phyloP scores from a whole-genome alignment of 2,888 invertebrate genomes.

The Sphaeridia pumilis region DNA sequence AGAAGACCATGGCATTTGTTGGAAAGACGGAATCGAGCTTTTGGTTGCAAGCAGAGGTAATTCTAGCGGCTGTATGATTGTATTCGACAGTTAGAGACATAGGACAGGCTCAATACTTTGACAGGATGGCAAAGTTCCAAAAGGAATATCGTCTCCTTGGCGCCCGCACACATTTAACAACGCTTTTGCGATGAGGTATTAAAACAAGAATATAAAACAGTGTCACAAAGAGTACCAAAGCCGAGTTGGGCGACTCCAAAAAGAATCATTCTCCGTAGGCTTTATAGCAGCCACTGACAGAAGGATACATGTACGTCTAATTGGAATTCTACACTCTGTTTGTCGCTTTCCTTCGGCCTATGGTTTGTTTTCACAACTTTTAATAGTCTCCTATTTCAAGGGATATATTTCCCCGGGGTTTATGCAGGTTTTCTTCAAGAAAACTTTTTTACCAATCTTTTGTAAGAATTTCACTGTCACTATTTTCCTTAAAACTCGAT shows the following conservation, averaged over 20 bases:
- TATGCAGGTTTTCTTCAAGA: too few relatives aligned
- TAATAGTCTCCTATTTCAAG: conserved; percentile 5
- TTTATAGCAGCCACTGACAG: neutral
- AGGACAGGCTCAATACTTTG: neutral
- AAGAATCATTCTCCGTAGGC: neutral
- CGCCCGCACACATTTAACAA: too few relatives aligned
- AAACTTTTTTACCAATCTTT: too few relatives aligned
- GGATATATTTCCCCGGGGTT: neutral
- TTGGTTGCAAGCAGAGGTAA: neutral
- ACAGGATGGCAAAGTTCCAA: neutral
- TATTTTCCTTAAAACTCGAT: too few relatives aligned
- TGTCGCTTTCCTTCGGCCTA: neutral
- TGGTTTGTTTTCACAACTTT: conserved; percentile 14
- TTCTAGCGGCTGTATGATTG: neutral
- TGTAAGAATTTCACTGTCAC: too few relatives aligned
- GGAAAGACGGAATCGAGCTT: neutral
- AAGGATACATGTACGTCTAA: too few relatives aligned
- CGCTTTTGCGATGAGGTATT: neutral
- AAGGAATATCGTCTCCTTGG: too few relatives aligned
- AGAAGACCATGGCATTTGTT: neutral
- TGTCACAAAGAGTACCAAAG: too few relatives aligned
- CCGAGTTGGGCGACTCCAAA: neutral
- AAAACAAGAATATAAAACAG: neutral
- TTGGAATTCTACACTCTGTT: conserved; percentile 15
- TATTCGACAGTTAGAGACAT: neutral